Evolutionary conservation across 2,888 invertebrate genomes (phyloP).

Genomic region (Spodoptera exigua): DNA sequence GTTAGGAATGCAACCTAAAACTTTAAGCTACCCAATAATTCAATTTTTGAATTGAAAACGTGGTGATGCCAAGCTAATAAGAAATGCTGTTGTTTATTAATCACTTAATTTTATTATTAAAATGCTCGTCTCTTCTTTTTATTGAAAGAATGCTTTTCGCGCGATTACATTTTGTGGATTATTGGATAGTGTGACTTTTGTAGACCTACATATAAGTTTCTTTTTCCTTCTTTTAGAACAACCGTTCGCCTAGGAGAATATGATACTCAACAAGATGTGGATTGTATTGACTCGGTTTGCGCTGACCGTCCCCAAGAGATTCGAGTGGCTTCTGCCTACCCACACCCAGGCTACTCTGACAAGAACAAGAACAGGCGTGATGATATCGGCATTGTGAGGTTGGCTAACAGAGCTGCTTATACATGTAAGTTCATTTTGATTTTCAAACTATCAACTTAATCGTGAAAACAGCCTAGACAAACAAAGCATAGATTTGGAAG

Average conservation of each 20-base stretch:
- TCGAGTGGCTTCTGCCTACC: slow-evolving; percentile 89
- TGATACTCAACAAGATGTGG: slow-evolving; percentile 89
- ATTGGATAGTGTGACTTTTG: too few relatives aligned
- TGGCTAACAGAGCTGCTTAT: slow-evolving; percentile 78
- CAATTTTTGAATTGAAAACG: too few relatives aligned
- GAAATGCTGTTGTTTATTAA: too few relatives aligned
- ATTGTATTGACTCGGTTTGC: slow-evolving; percentile 90
- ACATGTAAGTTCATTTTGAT: slow-evolving; percentile 74
- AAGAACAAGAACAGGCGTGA: slow-evolving; percentile 84
- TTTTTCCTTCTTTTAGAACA: slow-evolving; percentile 69
- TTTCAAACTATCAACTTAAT: background rate
- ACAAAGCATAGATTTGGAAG: too few relatives aligned
- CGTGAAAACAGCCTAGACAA: too few relatives aligned
- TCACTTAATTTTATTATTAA: too few relatives aligned
- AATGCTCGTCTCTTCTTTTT: too few relatives aligned
- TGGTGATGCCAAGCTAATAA: too few relatives aligned
- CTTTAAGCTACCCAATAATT: too few relatives aligned
- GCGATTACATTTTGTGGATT: too few relatives aligned
- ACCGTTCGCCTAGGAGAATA: slow-evolving; percentile 91
- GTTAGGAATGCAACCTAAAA: too few relatives aligned
- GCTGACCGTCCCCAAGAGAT: slow-evolving; percentile 91
- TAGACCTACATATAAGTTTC: background rate
- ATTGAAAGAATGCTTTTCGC: too few relatives aligned
- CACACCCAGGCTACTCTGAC: slow-evolving; percentile 90
- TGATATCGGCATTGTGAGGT: slow-evolving; percentile 89